phyloP scores from a whole-genome alignment of 1,140 invertebrate genomes.

The Drosophila lacertosa region DNA sequence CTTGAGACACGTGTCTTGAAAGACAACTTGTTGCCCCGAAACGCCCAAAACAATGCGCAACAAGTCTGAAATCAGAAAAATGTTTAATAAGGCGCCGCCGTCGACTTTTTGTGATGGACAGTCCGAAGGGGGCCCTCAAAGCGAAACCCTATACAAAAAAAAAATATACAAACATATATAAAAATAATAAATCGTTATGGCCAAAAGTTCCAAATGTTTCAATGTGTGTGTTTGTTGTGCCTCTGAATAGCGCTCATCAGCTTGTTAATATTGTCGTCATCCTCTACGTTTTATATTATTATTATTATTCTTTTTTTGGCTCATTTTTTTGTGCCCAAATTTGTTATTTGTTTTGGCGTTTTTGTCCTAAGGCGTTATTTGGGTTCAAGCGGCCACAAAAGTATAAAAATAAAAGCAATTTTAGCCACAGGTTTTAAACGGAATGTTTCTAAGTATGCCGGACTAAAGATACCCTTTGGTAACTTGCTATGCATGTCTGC shows the following conservation, averaged over 20 bases:
- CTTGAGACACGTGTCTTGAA: slow-evolving; percentile 61
- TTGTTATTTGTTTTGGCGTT: slow-evolving; percentile 28
- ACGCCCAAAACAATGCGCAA: slow-evolving; percentile 37
- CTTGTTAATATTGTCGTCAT: slow-evolving; percentile 45
- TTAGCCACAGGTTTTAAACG: background rate
- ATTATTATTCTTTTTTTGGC: slow-evolving; percentile 11
- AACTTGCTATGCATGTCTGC: no score
- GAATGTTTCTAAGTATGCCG: background rate
- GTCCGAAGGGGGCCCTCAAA: slow-evolving; percentile 19
- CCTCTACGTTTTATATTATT: background rate
- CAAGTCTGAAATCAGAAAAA: slow-evolving; percentile 45
- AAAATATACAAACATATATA: background rate
- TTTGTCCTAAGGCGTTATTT: slow-evolving; percentile 27
- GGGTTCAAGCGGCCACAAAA: slow-evolving; percentile 11
- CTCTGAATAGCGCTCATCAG: slow-evolving; percentile 45
- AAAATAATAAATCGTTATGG: slow-evolving; percentile 23
- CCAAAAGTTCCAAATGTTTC: slow-evolving; percentile 16
- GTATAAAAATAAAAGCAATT: slow-evolving; percentile 5
- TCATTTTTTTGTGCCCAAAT: slow-evolving; percentile 19
- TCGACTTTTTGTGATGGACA: slow-evolving; percentile 35
- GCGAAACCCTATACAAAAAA: background rate
- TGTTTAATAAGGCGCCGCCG: slow-evolving; percentile 55
- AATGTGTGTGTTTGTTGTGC: slow-evolving; percentile 28
- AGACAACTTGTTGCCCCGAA: slow-evolving; percentile 50
- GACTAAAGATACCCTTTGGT: background rate